Percentiles rank a stretch among this genome's conserved stretches.
phyloP scores from a whole-genome alignment of 2,888 invertebrate genomes.

The Amphimallon solstitiale region DNA sequence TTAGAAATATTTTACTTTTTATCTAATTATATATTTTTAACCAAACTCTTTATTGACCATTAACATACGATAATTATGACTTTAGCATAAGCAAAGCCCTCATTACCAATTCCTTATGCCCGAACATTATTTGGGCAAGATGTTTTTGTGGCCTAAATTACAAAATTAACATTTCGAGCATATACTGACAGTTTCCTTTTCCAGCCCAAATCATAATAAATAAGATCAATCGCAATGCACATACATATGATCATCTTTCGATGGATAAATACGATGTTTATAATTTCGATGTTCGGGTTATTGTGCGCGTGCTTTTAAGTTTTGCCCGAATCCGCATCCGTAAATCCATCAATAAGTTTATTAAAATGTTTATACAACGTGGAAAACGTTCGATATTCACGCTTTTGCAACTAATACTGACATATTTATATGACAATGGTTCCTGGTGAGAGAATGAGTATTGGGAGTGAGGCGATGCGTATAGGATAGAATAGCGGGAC shows the following conservation, averaged over 20 bases:
- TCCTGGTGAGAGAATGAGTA: slow-evolving; percentile 4
- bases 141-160: slow-evolving; percentile 26
- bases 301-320: slow-evolving; percentile 29
- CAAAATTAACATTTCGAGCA: slow-evolving; percentile 15
- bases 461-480: background rate
- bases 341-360: slow-evolving; percentile 29
- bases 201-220: slow-evolving; percentile 19
- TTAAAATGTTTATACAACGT: slow-evolving; percentile 31
- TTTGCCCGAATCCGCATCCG: slow-evolving; percentile 12
- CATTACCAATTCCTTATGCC: slow-evolving; percentile 3
- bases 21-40: slow-evolving; percentile 1
- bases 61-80: slow-evolving; percentile 10
- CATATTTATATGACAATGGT: slow-evolving; percentile 38
- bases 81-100: slow-evolving; percentile 20
- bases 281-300: slow-evolving; percentile 20
- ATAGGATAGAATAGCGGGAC: slow-evolving; percentile 6
- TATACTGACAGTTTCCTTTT: slow-evolving; percentile 15
- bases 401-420: slow-evolving; percentile 36
- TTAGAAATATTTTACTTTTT: background rate
- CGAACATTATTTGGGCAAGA: background rate
- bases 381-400: slow-evolving; percentile 29
- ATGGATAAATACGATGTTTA: slow-evolving; percentile 29
- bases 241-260: slow-evolving; percentile 15
- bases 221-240: slow-evolving; percentile 27
- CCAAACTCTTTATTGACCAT: background rate